These are phyloP conservation scores for Pluvialis apricaria DNA, from an alignment of 2,113 vertebrate genomes.

Conservation along the genomic window DNA sequence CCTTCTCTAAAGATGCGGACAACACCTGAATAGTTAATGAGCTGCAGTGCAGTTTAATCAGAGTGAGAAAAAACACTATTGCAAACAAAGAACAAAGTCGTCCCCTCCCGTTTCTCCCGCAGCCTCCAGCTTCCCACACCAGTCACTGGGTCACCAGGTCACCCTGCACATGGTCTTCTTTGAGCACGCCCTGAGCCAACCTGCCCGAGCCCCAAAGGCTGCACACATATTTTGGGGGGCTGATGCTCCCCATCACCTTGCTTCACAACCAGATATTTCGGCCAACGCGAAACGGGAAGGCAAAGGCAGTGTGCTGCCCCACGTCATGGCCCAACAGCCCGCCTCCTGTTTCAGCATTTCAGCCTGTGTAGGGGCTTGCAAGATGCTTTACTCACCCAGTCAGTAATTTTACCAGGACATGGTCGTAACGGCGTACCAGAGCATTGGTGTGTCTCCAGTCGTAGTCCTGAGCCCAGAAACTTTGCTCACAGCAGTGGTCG, in stretches of 20 bases:
- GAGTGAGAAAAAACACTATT: background rate
- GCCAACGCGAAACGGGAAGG: background rate
- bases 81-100: conserved; percentile 18
- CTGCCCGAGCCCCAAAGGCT: background rate
- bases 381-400: background rate
- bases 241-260: background rate
- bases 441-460: background rate
- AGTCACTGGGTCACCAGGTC: background rate
- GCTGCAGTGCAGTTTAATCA: conserved; percentile 45
- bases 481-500: background rate
- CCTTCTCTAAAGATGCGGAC: conserved; percentile 45
- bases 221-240: background rate
- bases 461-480: background rate
- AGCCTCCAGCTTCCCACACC: background rate
- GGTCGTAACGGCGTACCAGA: background rate
- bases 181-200: background rate
- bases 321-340: too few species aligned
- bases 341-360: background rate
- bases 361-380: accelerated
- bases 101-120: background rate
- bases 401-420: background rate
- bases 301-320: background rate
- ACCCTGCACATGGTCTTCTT: background rate
- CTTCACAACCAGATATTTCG: background rate
- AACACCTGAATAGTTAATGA: conserved; percentile 67